Evolutionary conservation across 2,797 vertebrate genomes (phyloP).

Genomic region (Ibycter americanus): DNA sequence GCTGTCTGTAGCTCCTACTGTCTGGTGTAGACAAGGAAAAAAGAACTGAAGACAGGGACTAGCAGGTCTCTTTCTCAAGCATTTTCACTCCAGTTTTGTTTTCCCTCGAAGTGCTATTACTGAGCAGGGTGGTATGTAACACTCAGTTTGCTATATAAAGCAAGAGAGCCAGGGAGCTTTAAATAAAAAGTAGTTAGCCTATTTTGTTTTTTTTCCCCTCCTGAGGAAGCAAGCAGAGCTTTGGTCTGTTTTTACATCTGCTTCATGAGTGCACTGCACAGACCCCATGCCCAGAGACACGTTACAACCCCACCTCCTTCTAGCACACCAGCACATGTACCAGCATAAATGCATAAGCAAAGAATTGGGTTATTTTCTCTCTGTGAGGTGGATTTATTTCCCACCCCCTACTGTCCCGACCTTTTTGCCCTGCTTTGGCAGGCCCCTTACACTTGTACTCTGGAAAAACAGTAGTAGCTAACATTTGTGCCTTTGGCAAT

Average conservation of each 20-base stretch:
- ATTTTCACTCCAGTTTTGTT: background rate
- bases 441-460: slow-evolving; percentile 61
- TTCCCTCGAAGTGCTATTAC: slow-evolving; percentile 5
- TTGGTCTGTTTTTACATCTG: background rate
- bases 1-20: background rate
- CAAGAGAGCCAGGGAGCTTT: background rate
- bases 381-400: slow-evolving; percentile 29
- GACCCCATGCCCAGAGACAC: background rate
- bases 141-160: background rate
- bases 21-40: background rate
- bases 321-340: background rate
- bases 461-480: slow-evolving; percentile 83
- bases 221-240: background rate
- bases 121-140: background rate
- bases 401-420: background rate
- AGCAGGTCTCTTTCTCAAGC: slow-evolving; percentile 12
- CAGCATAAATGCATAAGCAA: slow-evolving; percentile 51
- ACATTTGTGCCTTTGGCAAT: slow-evolving; percentile 85
- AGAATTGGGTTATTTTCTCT: slow-evolving; percentile 44
- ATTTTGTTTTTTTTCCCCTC: background rate
- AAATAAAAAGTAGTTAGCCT: slow-evolving; percentile 6
- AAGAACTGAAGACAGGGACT: background rate
- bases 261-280: background rate
- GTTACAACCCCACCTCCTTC: background rate
- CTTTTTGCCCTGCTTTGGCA: slow-evolving; percentile 45